Base-by-base conservation (phyloP, 2,113 vertebrate genomes). In the Arenaria interpres region DNA sequence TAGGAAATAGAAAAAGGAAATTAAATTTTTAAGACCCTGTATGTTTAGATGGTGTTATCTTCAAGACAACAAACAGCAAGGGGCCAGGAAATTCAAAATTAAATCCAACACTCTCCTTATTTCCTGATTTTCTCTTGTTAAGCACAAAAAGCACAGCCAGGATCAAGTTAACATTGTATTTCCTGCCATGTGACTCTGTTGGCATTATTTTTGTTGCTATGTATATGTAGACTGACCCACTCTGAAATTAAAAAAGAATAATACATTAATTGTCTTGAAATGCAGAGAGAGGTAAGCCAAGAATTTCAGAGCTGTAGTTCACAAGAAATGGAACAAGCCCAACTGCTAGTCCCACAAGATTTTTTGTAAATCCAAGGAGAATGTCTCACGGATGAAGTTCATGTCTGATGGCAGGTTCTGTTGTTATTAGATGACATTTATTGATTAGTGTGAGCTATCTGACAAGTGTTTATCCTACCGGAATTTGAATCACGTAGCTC, bases 41-140 rank as follows among this genome's bases (percentile, higher is more conserved):
- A 92, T 85, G 64, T 95, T 97, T 95, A 89, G 62, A 56, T 80
- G 63, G 91, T 89, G 89, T 85, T 97, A 95, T 92, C 95, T 96
- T 97, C 91, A 89, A 93, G 90, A 97, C 85, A 91, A 89, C 88
- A 96, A 94, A 85, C 77, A 91, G 79, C 35, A 94, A 93, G 53
- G 71, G 33, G 32, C 33, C 95, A 94, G 84, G 89, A 96, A 95
- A 93, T 96, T 95, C 90, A 76, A 93, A 95, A 97, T 91, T 96
- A 85, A 96, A 92, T 84, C 84, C 80, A 93, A 94, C 95, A 82
- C 74, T 94, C 84, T 86, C 53, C 76, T 89, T 96, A 90, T 95
- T 97, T 97, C 97, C 96, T 96, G 77, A 93, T 95, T 94, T 96
- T 95, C 89, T 95, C 85, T 91, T 92, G 75, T 93, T 86, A 93